These are phyloP conservation scores for Petrocephalus microphthalmus DNA, from an alignment of 2,113 vertebrate genomes.

Conservation along the genomic window DNA sequence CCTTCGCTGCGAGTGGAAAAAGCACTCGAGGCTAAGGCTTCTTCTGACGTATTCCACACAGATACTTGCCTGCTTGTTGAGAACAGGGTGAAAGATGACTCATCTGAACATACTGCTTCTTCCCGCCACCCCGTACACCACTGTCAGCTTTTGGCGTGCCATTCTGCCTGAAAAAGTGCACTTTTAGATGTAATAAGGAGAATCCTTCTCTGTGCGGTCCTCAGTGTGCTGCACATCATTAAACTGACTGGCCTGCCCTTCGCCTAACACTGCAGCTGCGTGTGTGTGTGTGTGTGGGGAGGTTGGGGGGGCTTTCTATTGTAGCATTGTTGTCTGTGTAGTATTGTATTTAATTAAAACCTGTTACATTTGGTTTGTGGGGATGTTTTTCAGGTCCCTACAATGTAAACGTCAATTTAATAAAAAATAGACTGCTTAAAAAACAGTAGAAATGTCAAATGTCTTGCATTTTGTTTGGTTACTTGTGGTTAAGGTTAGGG, in stretches of 20 bases:
- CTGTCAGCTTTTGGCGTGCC: neutral
- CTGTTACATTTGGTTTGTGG: neutral
- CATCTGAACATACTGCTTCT: constrained; percentile 2
- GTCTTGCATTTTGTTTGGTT: neutral
- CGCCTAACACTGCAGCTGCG: neutral
- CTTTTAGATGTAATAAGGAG: neutral
- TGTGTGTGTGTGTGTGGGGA: neutral
- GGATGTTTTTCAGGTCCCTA: neutral
- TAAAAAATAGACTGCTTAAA: neutral
- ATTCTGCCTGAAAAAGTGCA: neutral
- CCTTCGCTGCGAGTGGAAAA: neutral
- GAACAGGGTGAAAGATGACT: constrained; percentile 1
- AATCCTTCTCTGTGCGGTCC: neutral
- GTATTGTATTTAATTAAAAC: neutral
- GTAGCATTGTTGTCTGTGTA: too few species aligned
- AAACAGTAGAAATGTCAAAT: neutral
- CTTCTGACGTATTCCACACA: neutral
- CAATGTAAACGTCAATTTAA: neutral
- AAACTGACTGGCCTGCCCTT: neutral
- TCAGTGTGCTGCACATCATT: neutral
- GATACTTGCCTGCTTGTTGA: neutral
- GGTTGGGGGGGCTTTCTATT: neutral
- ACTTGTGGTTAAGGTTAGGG: too few species aligned
- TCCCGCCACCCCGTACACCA: neutral
- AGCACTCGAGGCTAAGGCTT: neutral